Conservation (phyloP, 2,888 invertebrate species). For the Nephrotoma appendiculata region DNA sequence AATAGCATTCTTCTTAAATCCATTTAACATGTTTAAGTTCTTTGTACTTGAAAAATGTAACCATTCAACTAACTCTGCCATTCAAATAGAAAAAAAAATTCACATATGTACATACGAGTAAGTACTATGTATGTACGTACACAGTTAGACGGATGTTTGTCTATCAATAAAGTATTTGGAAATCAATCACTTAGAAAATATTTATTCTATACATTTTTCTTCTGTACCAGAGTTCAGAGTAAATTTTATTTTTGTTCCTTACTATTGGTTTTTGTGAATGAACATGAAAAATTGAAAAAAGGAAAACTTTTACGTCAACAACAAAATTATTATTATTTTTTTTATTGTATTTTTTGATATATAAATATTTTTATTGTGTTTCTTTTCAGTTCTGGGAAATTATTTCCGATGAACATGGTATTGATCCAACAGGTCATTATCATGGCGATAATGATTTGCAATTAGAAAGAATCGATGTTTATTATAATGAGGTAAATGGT, state of each 20-base stretch:
- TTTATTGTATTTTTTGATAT: background rate
- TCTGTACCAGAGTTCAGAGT: background rate
- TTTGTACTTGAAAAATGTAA: background rate
- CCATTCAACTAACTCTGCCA: background rate
- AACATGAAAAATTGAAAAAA: background rate
- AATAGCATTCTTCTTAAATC: background rate
- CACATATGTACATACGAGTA: background rate
- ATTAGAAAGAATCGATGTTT: conserved; percentile 62
- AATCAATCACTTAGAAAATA: background rate
- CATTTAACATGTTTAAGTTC: background rate
- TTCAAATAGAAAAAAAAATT: background rate
- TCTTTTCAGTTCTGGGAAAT: conserved; percentile 55
- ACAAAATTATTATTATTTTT: background rate
- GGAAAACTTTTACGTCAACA: background rate
- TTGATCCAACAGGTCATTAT: conserved; percentile 58
- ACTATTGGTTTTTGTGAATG: background rate
- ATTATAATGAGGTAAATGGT: conserved; percentile 59
- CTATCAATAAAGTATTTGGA: background rate
- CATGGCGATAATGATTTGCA: conserved; percentile 59
- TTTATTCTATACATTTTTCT: background rate
- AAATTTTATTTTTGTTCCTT: background rate
- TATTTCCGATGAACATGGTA: conserved; percentile 68
- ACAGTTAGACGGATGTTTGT: background rate
- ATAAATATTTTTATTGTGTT: conserved; percentile 6
- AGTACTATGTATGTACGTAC: background rate